Percentiles rank a stretch among this genome's conserved stretches.
These are phyloP conservation scores for Oedothorax gibbosus DNA, from an alignment of 1,140 invertebrate genomes.

Conservation along the genomic window DNA sequence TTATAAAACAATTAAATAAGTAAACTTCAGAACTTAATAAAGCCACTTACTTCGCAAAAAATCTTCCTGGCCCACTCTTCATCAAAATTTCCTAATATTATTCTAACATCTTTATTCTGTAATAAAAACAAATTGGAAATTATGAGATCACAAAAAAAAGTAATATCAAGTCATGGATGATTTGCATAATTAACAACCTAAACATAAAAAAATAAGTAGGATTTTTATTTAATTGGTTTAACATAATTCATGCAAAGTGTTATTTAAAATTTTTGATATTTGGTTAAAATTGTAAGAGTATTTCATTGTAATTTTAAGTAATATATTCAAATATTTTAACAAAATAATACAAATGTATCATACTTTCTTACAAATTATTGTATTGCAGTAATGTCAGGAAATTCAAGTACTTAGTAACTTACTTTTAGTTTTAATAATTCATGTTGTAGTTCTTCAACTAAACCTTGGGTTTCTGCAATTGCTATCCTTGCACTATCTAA, in stretches of 20 bases:
- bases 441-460: constrained; percentile 88
- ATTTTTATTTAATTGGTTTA: too few relatives aligned
- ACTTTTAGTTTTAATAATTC: constrained; percentile 86
- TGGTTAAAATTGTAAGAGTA: too few relatives aligned
- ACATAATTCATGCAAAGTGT: too few relatives aligned
- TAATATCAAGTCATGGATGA: too few relatives aligned
- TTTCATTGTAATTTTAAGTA: too few relatives aligned
- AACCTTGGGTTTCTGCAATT: constrained; percentile 91
- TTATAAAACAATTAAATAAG: too few relatives aligned
- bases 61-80: constrained; percentile 92
- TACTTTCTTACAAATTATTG: too few relatives aligned
- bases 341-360: too few relatives aligned
- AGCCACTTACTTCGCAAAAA: constrained; percentile 86
- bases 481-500: constrained; percentile 84
- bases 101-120: constrained; percentile 88
- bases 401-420: constrained; percentile 36
- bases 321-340: too few relatives aligned
- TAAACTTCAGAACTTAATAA: background rate
- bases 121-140: constrained; percentile 16
- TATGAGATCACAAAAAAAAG: background rate
- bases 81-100: constrained; percentile 97
- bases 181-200: too few relatives aligned
- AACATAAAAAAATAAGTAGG: too few relatives aligned
- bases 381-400: background rate
- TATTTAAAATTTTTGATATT: too few relatives aligned